Base-by-base conservation (phyloP, 2,888 invertebrate genomes). In the Drosophila barbarae region DNA sequence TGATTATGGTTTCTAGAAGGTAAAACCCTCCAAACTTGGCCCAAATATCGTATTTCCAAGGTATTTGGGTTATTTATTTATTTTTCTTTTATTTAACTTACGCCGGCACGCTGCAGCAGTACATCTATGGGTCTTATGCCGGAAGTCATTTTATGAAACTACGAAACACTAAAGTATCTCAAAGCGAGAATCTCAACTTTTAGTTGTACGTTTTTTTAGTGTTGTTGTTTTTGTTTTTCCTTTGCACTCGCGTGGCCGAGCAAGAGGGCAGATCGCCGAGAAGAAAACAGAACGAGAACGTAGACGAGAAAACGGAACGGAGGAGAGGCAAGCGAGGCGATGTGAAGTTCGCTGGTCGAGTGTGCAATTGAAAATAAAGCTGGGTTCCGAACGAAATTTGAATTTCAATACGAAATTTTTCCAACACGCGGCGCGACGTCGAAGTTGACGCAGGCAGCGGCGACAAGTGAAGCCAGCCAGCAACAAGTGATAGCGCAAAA, bases 21-120 rank as follows among this genome's bases (percentile, higher is more conserved):
- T 54, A 54, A 32, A 7, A 32, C 9, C 38, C 32, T 28, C 39
- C 28, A 56, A 69, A 67, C 85, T 83, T 79, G 85, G 77, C 67
- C 70, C 52, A 71, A 56, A 80, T 83, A 70, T 83, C 72, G 54
- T 23, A 36, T 82, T 41, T 18, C 76, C 54, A 34, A 34, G 34
- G 26, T n/a, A n/a, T 38, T 42, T 30, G 4, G 10, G 28, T 10
- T 58, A 23, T 32, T 50, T 42, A 42, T n/a, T 42, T 26, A n/a
- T 26, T 42, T 42, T 42, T 42, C 5, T 32, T 26, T 46, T 49
- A 30, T 38, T 23, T 30, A 73, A 85, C 82, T 76, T 71, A 76
- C 76, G 84, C 88, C 89, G 86, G 89, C 89, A 61, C 87, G 88
- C 61, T 85, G 84, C 60, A 89, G 77, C 46, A 89, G 69, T 53